phyloP scores from a whole-genome alignment of 2,113 vertebrate species.

The Nycticryphes semicollaris region DNA sequence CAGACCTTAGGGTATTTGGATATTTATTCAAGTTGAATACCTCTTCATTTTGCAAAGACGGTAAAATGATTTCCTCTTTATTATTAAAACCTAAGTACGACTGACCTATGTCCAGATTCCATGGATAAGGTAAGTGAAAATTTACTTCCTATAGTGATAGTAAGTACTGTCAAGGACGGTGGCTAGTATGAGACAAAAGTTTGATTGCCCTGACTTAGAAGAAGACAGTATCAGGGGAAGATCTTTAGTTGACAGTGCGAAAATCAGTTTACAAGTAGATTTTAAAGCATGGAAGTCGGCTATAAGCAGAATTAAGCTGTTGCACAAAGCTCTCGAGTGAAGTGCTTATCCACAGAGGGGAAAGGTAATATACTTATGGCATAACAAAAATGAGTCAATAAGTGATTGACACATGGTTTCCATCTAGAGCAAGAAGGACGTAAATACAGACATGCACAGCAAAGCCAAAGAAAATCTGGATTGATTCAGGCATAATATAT shows the following conservation, averaged over 20 bases:
- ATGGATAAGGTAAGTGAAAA: neutral
- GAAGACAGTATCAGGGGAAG: neutral
- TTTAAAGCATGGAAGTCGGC: neutral
- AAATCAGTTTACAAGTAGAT: constrained; percentile 38
- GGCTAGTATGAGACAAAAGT: neutral
- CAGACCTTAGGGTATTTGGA: neutral
- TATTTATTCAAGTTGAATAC: neutral
- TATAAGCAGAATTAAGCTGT: neutral
- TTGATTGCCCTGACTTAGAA: neutral
- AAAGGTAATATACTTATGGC: neutral
- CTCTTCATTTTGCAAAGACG: neutral
- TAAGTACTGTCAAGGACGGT: neutral
- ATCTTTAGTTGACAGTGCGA: neutral
- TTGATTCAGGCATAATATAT: neutral
- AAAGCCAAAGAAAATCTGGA: neutral
- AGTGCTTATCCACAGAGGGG: neutral
- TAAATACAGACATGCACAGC: neutral
- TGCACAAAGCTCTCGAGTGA: neutral
- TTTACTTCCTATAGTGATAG: neutral
- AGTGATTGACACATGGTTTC: neutral
- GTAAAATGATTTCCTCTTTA: neutral
- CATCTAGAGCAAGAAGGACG: neutral
- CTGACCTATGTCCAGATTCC: neutral
- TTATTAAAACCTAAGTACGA: neutral
- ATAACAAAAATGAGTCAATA: neutral